phyloP scores from a whole-genome alignment of 2,888 invertebrate genomes.

The Chalcis sispes region DNA sequence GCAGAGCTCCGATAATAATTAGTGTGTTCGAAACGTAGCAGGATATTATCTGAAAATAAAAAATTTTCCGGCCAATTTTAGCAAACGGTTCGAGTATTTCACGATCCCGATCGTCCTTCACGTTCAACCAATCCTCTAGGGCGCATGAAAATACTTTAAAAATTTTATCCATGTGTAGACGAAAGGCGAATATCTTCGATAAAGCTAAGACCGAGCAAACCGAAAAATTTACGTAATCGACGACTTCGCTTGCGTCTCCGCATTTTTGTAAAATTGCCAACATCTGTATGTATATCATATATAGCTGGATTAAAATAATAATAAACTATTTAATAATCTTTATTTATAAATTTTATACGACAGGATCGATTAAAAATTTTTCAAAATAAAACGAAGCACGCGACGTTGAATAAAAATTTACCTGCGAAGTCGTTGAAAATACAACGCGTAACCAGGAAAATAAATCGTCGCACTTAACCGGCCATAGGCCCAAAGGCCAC shows the following conservation, averaged over 20 bases:
- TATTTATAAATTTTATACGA: neutral
- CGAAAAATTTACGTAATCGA: conserved; percentile 62
- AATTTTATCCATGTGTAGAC: conserved; percentile 60
- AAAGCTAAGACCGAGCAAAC: conserved; percentile 59
- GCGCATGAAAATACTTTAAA: conserved; percentile 58
- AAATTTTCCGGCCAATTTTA: conserved; percentile 59
- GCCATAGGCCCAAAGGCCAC: conserved; percentile 62
- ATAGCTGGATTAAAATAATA: conserved; percentile 55
- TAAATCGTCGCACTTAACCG: conserved; percentile 53
- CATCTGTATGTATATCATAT: conserved; percentile 56
- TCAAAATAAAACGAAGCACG: neutral
- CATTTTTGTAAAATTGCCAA: conserved; percentile 61
- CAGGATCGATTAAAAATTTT: neutral
- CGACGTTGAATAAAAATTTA: conserved; percentile 17
- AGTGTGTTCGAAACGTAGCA: conserved; percentile 54
- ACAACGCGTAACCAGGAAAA: conserved; percentile 57
- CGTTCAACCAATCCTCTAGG: conserved; percentile 61
- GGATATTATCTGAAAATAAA: conserved; percentile 61
- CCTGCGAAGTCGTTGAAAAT: conserved; percentile 39
- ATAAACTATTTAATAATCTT: neutral
- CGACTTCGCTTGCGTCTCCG: conserved; percentile 62
- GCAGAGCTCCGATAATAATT: conserved; percentile 24
- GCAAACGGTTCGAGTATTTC: conserved; percentile 60
- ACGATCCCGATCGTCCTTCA: conserved; percentile 53
- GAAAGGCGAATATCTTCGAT: conserved; percentile 61